Conservation (phyloP, 1,140 invertebrate species). For the Lerema accius region DNA sequence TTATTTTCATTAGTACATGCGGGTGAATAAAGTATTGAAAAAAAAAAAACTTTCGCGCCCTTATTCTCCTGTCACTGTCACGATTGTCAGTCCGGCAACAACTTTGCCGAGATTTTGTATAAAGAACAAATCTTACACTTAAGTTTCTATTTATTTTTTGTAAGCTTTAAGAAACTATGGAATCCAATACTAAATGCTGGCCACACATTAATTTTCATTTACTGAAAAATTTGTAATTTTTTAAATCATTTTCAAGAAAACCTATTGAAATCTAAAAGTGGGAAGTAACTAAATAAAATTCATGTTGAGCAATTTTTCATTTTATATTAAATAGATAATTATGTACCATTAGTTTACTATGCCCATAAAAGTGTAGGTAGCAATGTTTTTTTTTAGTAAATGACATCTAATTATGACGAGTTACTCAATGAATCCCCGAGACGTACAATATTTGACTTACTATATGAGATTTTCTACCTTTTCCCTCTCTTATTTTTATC, state of each 20-base stretch:
- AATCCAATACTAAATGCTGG: conserved; percentile 35
- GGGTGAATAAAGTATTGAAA: conserved; percentile 17
- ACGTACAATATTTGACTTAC: background rate
- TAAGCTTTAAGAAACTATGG: conserved; percentile 31
- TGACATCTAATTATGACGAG: conserved; percentile 19
- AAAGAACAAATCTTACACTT: conserved; percentile 28
- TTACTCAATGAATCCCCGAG: conserved; percentile 8
- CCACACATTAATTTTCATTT: conserved; percentile 13
- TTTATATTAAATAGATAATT: too few species aligned
- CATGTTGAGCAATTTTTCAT: too few species aligned
- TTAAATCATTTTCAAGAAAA: background rate
- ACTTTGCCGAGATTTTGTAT: conserved; percentile 5
- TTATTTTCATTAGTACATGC: conserved; percentile 18
- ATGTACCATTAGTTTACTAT: too few species aligned
- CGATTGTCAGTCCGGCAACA: conserved; percentile 5
- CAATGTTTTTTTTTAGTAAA: conserved; percentile 19
- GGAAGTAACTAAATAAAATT: too few species aligned
- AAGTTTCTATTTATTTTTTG: conserved; percentile 38
- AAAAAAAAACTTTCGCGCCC: background rate
- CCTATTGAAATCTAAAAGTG: too few species aligned
- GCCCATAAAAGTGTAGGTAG: too few species aligned
- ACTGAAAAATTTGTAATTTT: background rate
- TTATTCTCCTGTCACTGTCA: conserved; percentile 6
- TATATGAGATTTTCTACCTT: background rate
- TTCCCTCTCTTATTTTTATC: conserved; percentile 9